Evolutionary conservation across 2,113 vertebrate species (phyloP).

Genomic region (Taxidea taxus): DNA sequence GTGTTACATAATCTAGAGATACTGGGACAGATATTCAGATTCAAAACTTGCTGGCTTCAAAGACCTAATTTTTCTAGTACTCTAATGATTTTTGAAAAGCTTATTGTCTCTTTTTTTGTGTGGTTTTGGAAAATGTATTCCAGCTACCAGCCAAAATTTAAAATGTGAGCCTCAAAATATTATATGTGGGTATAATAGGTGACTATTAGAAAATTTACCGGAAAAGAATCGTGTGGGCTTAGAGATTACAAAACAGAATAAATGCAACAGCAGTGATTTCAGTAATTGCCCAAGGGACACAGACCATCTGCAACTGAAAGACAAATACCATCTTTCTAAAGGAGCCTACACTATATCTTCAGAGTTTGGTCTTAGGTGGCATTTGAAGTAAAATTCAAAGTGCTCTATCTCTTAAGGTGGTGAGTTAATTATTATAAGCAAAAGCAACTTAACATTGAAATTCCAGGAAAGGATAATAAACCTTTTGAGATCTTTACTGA

Average conservation of each 20-base stretch:
- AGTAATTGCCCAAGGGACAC: conserved; percentile 12
- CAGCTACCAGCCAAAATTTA: neutral
- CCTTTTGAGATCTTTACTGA: neutral
- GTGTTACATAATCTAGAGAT: neutral
- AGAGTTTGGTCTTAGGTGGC: neutral
- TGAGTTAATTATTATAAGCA: neutral
- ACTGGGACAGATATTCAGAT: neutral
- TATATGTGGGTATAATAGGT: neutral
- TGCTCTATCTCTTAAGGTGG: neutral
- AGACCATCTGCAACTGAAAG: neutral
- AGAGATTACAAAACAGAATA: conserved; percentile 15
- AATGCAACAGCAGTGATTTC: conserved; percentile 15
- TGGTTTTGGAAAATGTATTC: neutral
- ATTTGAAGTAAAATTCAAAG: conserved; percentile 27
- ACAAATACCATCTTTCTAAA: neutral
- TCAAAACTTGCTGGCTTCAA: neutral
- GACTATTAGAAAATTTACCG: neutral
- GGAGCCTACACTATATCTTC: neutral
- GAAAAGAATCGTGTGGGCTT: neutral
- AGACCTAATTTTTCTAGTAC: conserved; percentile 27
- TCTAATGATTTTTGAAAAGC: neutral
- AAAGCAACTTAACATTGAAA: neutral
- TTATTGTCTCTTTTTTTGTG: neutral
- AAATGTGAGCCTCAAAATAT: conserved; percentile 4
- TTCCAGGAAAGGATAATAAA: neutral